Evolutionary conservation across 2,797 vertebrate genomes (phyloP).

Genomic region (Megaceryle alcyon): DNA sequence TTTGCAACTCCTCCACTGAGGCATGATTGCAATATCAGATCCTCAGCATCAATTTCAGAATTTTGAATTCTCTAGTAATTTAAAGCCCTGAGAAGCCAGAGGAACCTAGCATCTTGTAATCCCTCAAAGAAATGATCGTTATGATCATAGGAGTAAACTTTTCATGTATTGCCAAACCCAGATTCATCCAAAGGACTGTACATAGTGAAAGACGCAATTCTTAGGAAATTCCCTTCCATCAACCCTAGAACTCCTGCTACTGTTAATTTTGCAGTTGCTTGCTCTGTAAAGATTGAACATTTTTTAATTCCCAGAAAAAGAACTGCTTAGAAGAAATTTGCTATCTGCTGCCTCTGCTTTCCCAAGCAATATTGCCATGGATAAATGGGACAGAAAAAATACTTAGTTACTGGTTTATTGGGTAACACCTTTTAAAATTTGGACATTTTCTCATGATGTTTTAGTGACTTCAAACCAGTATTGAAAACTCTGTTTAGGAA

Average conservation of each 20-base stretch:
- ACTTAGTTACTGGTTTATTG: not conserved
- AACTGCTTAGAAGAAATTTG: not conserved
- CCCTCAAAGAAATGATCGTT: conserved; percentile 17
- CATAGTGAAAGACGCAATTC: conserved; percentile 5
- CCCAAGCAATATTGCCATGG: not conserved
- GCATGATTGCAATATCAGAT: conserved; percentile 20
- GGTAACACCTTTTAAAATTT: not conserved
- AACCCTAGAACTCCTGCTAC: not conserved
- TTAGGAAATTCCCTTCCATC: not conserved
- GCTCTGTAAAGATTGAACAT: not conserved
- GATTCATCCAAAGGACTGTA: not conserved
- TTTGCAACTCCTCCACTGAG: conserved; percentile 45
- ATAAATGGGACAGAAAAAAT: not conserved
- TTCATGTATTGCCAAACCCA: conserved; percentile 22
- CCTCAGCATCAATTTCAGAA: conserved; percentile 48
- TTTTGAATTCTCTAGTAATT: conserved; percentile 45
- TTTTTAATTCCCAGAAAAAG: not conserved
- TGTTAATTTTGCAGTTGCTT: conserved; percentile 1
- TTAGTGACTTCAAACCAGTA: not conserved
- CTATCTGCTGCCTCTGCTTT: not conserved
- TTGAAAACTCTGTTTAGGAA: not conserved
- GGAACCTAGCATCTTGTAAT: conserved; percentile 6
- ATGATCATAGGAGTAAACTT: conserved; percentile 30
- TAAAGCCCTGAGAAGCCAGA: conserved; percentile 32
- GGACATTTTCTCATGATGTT: not conserved